A percentile compares a stretch with the other conserved stretches of the same genome.
phyloP scores from a whole-genome alignment of 2,797 vertebrate genomes.

The Pitangus sulphuratus region DNA sequence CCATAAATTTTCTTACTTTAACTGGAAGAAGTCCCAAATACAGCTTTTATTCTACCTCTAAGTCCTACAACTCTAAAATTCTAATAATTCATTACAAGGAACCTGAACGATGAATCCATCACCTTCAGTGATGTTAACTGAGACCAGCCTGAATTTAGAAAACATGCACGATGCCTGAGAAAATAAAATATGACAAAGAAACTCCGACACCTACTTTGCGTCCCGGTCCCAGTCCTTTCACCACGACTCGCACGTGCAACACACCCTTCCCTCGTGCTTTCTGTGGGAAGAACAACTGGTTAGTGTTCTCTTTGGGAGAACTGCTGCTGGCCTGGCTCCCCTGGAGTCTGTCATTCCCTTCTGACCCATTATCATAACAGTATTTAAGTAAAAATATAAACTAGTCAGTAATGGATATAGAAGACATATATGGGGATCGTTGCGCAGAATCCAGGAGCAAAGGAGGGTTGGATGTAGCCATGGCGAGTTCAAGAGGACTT shows the following conservation, averaged over 20 bases:
- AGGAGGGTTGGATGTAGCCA: neutral
- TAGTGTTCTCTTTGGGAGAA: neutral
- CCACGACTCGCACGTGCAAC: slow-evolving; percentile 84
- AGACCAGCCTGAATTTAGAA: neutral
- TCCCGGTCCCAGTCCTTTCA: slow-evolving; percentile 93
- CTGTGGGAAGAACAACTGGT: slow-evolving; percentile 72
- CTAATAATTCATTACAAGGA: neutral
- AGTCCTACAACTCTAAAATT: neutral
- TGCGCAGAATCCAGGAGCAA: neutral
- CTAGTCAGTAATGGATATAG: neutral
- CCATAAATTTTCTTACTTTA: neutral
- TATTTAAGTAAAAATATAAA: neutral
- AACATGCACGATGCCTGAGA: neutral
- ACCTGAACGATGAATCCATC: neutral
- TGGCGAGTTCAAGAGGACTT: neutral
- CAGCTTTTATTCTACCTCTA: neutral
- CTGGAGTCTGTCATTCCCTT: neutral
- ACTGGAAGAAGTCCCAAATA: neutral
- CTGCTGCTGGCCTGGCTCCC: neutral
- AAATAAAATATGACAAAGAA: neutral
- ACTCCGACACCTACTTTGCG: slow-evolving; percentile 82
- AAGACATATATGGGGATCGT: neutral
- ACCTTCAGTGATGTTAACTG: neutral
- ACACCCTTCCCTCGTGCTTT: slow-evolving; percentile 88
- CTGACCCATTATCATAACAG: neutral